Percentiles rank a stretch among this genome's conserved stretches.
These are phyloP conservation scores for Paedocypris sp. DNA, from an alignment of 2,113 vertebrate species.

Conservation along the genomic window DNA sequence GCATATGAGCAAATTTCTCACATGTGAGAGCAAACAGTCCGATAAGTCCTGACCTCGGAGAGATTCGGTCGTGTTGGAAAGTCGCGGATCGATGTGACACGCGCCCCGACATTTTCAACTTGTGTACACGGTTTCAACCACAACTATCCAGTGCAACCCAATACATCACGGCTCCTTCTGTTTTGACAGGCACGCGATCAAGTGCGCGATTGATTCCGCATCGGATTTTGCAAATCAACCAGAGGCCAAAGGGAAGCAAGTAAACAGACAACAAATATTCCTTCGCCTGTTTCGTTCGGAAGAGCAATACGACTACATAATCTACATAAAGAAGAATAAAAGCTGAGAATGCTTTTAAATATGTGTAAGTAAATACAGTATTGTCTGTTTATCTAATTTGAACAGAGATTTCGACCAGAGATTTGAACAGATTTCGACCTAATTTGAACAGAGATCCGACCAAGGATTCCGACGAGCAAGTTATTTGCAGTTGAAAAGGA, in stretches of 20 bases:
- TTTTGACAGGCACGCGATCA: conserved; percentile 43
- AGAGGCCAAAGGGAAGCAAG: conserved; percentile 34
- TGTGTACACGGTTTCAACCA: conserved; percentile 42
- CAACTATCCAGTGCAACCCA: conserved; percentile 37
- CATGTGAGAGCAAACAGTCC: too few relatives aligned
- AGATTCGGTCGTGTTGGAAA: conserved; percentile 2
- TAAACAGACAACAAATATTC: conserved; percentile 29
- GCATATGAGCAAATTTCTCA: too few relatives aligned
- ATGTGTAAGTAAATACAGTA: too few relatives aligned
- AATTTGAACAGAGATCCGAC: too few relatives aligned
- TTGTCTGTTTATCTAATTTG: too few relatives aligned
- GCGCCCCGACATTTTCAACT: conserved; percentile 42
- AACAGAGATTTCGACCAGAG: too few relatives aligned
- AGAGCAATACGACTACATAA: not conserved
- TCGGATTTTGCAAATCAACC: conserved; percentile 42
- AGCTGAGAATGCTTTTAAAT: too few relatives aligned
- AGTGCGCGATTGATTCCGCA: conserved; percentile 41
- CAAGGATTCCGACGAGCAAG: too few relatives aligned
- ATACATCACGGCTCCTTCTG: conserved; percentile 29
- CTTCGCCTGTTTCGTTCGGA: not conserved
- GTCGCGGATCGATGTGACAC: conserved; percentile 45
- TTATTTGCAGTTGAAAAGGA: too few relatives aligned
- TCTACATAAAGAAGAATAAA: too few relatives aligned
- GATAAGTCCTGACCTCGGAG: not conserved
- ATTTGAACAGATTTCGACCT: too few relatives aligned